Conservation (phyloP, 2,797 vertebrate species). For the Bradypodion ventrale region DNA sequence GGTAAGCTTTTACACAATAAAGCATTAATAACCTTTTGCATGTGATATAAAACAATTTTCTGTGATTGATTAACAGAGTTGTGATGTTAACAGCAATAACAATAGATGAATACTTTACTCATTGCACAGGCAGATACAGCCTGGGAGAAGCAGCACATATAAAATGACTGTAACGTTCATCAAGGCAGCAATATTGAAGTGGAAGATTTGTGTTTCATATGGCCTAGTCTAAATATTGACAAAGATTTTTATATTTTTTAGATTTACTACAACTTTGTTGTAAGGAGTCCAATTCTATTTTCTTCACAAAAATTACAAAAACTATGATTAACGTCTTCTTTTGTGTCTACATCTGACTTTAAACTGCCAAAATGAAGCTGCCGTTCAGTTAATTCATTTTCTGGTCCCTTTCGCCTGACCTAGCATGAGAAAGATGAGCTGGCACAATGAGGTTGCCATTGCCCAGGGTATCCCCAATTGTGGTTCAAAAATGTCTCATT, state of each 20-base stretch:
- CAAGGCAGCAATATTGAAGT: constrained; percentile 60
- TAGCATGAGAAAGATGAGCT: no score
- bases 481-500: no score
- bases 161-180: constrained; percentile 66
- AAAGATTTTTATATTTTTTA: not conserved
- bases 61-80: constrained; percentile 76
- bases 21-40: constrained; percentile 77
- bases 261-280: not conserved
- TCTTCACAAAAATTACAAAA: not conserved
- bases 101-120: constrained; percentile 68
- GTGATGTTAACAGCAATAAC: constrained; percentile 71
- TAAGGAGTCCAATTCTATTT: not conserved
- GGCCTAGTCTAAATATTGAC: not conserved
- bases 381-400: no score
- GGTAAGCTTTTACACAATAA: constrained; percentile 82
- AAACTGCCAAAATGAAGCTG: no score
- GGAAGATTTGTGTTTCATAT: constrained; percentile 57
- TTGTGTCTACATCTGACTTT: no score
- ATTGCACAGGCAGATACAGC: constrained; percentile 66
- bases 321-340: no score
- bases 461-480: no score
- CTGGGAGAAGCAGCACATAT: constrained; percentile 59
- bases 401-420: no score
- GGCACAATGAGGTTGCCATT: no score
- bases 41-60: constrained; percentile 74